Conservation (phyloP, 2,797 vertebrate species). For the Gouania willdenowi region DNA sequence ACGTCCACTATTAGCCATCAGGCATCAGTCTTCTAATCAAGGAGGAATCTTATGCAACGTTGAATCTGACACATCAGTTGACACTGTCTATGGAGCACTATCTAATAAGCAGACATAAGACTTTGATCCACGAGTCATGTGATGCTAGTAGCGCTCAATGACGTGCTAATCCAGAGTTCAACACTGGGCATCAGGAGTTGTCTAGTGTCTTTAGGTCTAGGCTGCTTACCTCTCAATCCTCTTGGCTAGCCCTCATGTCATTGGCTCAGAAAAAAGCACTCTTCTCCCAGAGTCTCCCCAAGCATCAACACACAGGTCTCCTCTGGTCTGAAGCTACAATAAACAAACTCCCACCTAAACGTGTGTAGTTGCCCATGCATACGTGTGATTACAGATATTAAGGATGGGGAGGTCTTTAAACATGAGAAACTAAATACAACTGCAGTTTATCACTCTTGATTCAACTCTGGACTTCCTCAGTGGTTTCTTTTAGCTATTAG, state of each 20-base stretch:
- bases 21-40: background rate
- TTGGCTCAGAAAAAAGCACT: conserved; percentile 49
- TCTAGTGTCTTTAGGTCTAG: conserved; percentile 73
- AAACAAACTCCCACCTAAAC: too few species aligned
- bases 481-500: too few species aligned
- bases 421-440: too few species aligned
- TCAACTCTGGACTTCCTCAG: too few species aligned
- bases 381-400: too few species aligned
- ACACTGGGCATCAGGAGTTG: conserved; percentile 58
- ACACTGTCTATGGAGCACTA: conserved; percentile 1
- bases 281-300: conserved; percentile 14
- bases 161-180: conserved; percentile 62
- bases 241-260: conserved; percentile 59
- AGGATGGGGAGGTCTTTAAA: too few species aligned
- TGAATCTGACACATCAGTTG: conserved; percentile 6
- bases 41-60: conserved; percentile 9
- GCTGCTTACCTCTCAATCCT: conserved; percentile 76
- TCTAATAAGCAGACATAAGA: conserved; percentile 61
- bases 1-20: background rate
- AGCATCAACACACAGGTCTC: conserved; percentile 22
- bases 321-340: too few species aligned
- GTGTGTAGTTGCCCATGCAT: conserved; percentile 20
- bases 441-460: too few species aligned
- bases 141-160: conserved; percentile 47
- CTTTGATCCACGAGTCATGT: conserved; percentile 59